Base-by-base conservation (phyloP, 2,113 vertebrate species). In the Catharus bicknelli region DNA sequence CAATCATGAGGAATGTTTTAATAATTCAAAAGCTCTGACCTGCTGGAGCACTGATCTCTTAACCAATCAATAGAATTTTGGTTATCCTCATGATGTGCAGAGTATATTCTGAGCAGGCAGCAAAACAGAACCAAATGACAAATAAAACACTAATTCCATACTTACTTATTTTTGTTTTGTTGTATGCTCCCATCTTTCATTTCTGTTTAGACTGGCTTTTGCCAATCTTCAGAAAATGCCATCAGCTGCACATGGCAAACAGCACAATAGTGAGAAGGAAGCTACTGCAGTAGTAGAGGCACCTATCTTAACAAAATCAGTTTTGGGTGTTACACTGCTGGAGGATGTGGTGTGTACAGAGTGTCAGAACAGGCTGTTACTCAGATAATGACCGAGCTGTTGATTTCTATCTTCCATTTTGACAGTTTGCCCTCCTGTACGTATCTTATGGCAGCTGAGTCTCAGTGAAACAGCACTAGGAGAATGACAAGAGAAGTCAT, bases 1-100 rank as follows among this genome's bases (percentile, higher is more conserved):
- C 40, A 36, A 80, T 86, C 45, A 83, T 25, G 48, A 73, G 43
- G 58, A 78, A 59, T 63, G 26, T 10, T 84, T 95, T 88, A 95
- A 88, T 93, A 96, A 93, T 90, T 91, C 42, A 93, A 66, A 87
- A 77, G 42, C 50, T 93, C 47, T 83, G 23, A 73, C 23, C 55
- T 93, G 58, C 42, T 62, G 42, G 6, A 87, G 54, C 45, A 66
- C 29, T 77, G 25, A 72, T 83, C 42, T 85, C 58, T 83, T 54
- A 73, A 73, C 32, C 40, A 64, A 79, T 79, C 45, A 87, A 83
- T 95, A 91, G 29, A 58, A 54, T 66, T 87, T 50, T 26, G 47
- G 38, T 82, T 79, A 34, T 85, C 50, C 26, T 94, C 50, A 17
- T 23, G 50, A 88, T 61, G 10, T 38, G 32, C 34, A 67, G 48